phyloP scores from a whole-genome alignment of 2,113 vertebrate genomes.

The Pitta sordida region DNA sequence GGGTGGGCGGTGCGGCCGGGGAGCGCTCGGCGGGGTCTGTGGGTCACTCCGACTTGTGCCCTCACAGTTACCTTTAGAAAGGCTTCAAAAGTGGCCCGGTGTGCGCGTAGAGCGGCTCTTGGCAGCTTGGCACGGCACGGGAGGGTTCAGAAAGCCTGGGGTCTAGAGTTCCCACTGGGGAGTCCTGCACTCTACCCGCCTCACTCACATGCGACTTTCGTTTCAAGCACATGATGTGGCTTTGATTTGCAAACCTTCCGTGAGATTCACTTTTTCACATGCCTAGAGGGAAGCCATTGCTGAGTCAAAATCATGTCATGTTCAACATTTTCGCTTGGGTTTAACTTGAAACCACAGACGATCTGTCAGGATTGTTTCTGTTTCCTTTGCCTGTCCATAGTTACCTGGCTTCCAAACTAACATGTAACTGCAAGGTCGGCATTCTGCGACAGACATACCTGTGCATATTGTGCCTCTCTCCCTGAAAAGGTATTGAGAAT shows the following conservation, averaged over 20 bases:
- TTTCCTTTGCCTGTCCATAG: neutral
- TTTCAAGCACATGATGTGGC: accelerated
- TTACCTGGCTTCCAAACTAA: neutral
- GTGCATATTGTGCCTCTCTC: no score
- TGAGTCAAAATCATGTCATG: accelerated
- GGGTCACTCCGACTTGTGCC: no score
- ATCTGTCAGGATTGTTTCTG: neutral
- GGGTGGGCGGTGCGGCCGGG: neutral
- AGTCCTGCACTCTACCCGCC: accelerated
- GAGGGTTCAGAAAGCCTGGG: neutral
- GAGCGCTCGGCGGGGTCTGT: accelerated
- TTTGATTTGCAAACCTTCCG: neutral
- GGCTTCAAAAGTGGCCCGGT: accelerated
- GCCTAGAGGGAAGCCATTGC: neutral
- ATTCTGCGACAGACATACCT: neutral
- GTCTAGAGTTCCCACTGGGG: accelerated
- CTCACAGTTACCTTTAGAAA: neutral
- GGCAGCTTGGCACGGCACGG: accelerated
- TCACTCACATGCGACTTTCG: accelerated
- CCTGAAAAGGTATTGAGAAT: neutral
- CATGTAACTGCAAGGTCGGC: no score
- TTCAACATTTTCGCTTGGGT: accelerated
- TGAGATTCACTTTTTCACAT: neutral
- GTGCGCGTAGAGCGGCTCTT: neutral
- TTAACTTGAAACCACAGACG: neutral